Conservation (phyloP, 1,140 invertebrate species). For the Bathynomus jamesi region DNA sequence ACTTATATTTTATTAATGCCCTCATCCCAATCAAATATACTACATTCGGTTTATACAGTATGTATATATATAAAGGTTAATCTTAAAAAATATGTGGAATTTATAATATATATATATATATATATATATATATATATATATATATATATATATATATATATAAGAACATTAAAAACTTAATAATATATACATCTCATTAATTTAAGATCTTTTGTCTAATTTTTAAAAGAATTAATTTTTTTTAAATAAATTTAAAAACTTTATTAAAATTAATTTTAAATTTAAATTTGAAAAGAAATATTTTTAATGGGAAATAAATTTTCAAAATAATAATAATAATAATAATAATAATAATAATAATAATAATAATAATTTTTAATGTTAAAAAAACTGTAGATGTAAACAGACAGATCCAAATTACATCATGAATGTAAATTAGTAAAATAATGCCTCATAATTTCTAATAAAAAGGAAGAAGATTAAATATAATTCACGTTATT, state of each 20-base stretch:
- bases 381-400: too few species aligned
- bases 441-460: too few species aligned
- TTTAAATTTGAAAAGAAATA: conserved; percentile 2
- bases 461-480: too few species aligned
- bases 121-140: conserved; percentile 1
- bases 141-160: background rate
- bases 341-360: too few species aligned
- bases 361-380: too few species aligned
- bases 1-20: background rate
- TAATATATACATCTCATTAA: background rate
- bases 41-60: background rate
- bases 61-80: background rate
- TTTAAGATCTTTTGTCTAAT: too few species aligned
- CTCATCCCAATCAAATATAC: background rate
- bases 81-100: background rate
- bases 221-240: background rate
- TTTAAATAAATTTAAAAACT: background rate
- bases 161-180: background rate
- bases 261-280: background rate
- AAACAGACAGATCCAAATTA: too few species aligned
- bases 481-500: too few species aligned
- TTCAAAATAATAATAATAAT: conserved; percentile 13
- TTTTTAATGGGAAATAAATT: conserved; percentile 9
- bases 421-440: too few species aligned
- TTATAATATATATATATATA: too few species aligned